These are phyloP conservation scores for Idaea straminata DNA, from an alignment of 2,888 invertebrate genomes.

Conservation along the genomic window DNA sequence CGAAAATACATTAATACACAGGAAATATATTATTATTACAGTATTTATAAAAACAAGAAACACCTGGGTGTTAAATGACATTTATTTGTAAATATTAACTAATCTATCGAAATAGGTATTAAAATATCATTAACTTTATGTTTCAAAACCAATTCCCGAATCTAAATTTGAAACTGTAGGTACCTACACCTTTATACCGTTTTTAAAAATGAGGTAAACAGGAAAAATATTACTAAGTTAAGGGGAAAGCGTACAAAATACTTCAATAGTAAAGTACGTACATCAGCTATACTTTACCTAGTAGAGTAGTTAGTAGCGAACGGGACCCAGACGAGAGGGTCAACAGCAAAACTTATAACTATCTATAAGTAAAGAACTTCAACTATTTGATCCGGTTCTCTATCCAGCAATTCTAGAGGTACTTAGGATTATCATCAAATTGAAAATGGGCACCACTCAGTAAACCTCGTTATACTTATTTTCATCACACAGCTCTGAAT, in stretches of 20 bases:
- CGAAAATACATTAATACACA: no score
- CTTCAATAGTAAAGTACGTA: not conserved
- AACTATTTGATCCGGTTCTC: not conserved
- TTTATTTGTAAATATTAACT: no score
- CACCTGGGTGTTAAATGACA: no score
- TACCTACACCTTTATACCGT: not conserved
- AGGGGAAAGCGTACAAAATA: not conserved
- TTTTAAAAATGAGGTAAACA: not conserved
- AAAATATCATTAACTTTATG: no score
- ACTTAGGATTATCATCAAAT: not conserved
- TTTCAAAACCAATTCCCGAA: no score
- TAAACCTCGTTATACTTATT: not conserved
- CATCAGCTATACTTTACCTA: not conserved
- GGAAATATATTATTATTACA: no score
- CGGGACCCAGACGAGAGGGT: not conserved
- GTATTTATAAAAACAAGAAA: no score
- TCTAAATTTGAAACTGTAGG: no score
- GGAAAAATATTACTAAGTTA: not conserved
- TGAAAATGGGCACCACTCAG: not conserved
- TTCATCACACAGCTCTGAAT: not conserved
- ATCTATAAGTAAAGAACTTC: not conserved
- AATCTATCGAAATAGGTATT: no score
- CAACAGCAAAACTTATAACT: not conserved
- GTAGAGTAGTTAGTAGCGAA: not conserved
- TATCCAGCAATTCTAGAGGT: not conserved